Evolutionary conservation across 2,113 vertebrate species (phyloP).

Genomic region (Equus przewalskii): DNA sequence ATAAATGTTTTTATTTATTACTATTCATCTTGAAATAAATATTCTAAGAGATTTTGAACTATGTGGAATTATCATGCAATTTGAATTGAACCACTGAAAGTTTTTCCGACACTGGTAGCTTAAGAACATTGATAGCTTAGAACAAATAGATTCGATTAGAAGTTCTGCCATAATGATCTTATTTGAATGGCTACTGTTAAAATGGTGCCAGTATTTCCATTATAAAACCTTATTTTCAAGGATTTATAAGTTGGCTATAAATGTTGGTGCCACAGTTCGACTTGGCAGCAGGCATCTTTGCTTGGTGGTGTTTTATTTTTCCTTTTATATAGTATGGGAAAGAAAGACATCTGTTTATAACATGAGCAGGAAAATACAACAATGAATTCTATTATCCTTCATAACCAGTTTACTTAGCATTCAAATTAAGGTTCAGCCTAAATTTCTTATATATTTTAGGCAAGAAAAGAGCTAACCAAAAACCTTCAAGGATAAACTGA

Average conservation of each 20-base stretch:
- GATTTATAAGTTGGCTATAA: slow-evolving; percentile 81
- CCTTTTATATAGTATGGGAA: background rate
- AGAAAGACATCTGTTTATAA: slow-evolving; percentile 60
- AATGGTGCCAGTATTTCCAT: slow-evolving; percentile 81
- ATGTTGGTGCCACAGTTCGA: slow-evolving; percentile 67
- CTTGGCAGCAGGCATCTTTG: slow-evolving; percentile 55
- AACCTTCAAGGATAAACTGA: background rate
- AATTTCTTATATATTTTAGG: background rate
- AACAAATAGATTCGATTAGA: slow-evolving; percentile 83
- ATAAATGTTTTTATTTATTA: slow-evolving; percentile 76
- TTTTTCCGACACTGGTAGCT: slow-evolving; percentile 67
- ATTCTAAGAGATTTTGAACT: slow-evolving; percentile 75
- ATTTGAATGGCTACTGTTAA: slow-evolving; percentile 83
- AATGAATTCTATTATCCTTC: slow-evolving; percentile 50
- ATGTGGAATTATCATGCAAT: slow-evolving; percentile 78
- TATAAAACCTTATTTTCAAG: slow-evolving; percentile 77
- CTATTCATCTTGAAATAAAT: slow-evolving; percentile 74
- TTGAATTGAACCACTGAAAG: slow-evolving; percentile 78
- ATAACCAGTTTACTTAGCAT: slow-evolving; percentile 54
- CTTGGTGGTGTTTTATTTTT: background rate
- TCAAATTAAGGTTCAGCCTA: slow-evolving; percentile 26
- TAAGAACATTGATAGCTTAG: background rate
- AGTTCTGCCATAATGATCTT: slow-evolving; percentile 74
- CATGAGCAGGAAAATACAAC: slow-evolving; percentile 37
- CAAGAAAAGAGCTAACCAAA: background rate